Evolutionary conservation across 2,888 invertebrate species (phyloP).

Genomic region (Ctenicera cuprea): DNA sequence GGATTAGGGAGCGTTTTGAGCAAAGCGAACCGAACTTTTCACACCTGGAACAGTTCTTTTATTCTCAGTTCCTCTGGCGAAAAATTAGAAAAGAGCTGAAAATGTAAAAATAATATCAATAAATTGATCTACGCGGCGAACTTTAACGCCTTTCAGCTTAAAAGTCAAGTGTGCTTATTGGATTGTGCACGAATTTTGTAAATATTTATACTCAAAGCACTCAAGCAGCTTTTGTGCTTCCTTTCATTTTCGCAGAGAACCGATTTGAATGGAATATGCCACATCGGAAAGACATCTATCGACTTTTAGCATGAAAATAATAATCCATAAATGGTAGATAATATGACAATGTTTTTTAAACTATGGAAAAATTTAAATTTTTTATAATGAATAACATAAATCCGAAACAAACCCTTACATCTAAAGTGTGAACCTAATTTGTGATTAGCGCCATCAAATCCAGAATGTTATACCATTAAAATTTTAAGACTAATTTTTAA

Average conservation of each 20-base stretch:
- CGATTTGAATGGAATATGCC: slow-evolving; percentile 42
- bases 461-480: neutral
- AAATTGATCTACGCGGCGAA: slow-evolving; percentile 56
- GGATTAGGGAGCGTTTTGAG: slow-evolving; percentile 38
- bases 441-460: slow-evolving; percentile 15
- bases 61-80: slow-evolving; percentile 49
- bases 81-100: slow-evolving; percentile 51
- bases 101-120: slow-evolving; percentile 54
- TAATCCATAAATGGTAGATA: too few relatives aligned
- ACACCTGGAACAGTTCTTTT: slow-evolving; percentile 54
- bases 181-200: slow-evolving; percentile 51
- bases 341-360: too few relatives aligned
- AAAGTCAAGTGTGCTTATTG: slow-evolving; percentile 52
- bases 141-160: slow-evolving; percentile 46
- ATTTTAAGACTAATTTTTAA: slow-evolving; percentile 10
- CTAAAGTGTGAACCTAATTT: slow-evolving; percentile 15
- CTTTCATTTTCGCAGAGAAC: slow-evolving; percentile 30
- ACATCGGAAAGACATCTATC: neutral
- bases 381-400: too few relatives aligned
- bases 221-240: slow-evolving; percentile 33
- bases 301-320: too few relatives aligned
- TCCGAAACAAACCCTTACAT: too few relatives aligned
- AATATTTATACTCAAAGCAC: slow-evolving; percentile 57
- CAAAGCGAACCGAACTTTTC: slow-evolving; percentile 43
- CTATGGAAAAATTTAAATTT: too few relatives aligned